Evolutionary conservation across 2,113 vertebrate genomes (phyloP).

Genomic region (Pampusana beccarii): DNA sequence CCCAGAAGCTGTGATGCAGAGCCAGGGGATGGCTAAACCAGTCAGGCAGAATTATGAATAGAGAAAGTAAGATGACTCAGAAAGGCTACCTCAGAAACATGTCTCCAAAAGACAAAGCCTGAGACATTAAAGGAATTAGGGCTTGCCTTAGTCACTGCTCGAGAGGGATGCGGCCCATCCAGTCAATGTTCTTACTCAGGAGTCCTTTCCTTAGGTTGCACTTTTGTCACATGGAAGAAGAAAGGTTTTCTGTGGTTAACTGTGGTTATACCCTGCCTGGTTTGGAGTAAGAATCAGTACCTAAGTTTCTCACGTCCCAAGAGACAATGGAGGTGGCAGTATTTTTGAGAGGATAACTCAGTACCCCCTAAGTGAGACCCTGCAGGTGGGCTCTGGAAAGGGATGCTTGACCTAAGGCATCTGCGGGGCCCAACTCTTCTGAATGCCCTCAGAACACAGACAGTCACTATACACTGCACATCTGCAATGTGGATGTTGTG

Average conservation of each 20-base stretch:
- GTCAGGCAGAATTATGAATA: neutral
- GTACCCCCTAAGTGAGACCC: neutral
- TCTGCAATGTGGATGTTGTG: neutral
- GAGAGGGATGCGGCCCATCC: neutral
- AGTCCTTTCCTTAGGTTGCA: neutral
- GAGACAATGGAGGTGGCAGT: neutral
- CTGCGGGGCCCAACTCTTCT: neutral
- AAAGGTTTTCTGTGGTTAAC: neutral
- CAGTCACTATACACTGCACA: accelerated
- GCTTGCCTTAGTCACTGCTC: neutral
- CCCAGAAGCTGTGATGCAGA: neutral
- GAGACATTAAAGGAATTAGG: neutral
- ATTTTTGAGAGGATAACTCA: neutral
- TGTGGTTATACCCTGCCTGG: neutral
- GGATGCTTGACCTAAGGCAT: neutral
- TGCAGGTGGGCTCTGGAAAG: neutral
- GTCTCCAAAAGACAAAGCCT: neutral
- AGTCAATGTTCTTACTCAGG: neutral
- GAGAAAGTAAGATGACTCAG: neutral
- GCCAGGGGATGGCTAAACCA: neutral
- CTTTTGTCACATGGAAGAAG: neutral
- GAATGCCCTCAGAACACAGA: neutral
- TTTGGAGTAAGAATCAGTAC: neutral
- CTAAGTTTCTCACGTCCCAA: neutral
- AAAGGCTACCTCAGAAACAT: neutral